Conservation (phyloP, 2,113 vertebrate genomes). For the Sinocyclocheilus rhinocerous region DNA sequence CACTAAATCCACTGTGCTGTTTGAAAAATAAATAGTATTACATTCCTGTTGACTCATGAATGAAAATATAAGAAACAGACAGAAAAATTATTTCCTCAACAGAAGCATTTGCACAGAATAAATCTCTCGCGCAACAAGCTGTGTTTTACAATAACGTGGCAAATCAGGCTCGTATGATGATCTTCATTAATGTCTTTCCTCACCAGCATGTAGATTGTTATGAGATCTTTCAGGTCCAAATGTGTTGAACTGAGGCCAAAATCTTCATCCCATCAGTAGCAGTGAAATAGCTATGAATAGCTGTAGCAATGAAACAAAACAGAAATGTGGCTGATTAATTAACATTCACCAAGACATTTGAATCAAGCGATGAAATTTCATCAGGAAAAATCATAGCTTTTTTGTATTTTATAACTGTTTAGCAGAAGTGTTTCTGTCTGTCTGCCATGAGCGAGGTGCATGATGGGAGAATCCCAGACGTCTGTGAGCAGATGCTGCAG, state of each 20-base stretch:
- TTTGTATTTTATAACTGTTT: not conserved
- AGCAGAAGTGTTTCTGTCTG: not conserved
- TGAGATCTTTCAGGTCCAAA: not conserved
- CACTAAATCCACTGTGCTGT: not conserved
- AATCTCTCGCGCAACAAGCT: not conserved
- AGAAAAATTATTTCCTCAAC: not conserved
- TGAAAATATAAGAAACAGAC: not conserved
- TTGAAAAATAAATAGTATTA: not conserved
- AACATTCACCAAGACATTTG: not conserved
- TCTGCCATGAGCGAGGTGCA: not conserved
- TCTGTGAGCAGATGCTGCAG: conserved; percentile 3
- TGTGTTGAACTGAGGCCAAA: not conserved
- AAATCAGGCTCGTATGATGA: not conserved
- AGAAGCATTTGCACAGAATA: not conserved
- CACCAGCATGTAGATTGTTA: not conserved
- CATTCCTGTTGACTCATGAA: not conserved
- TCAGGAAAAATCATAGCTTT: not conserved
- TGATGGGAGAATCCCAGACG: conserved; percentile 5
- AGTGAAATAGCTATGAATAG: not conserved
- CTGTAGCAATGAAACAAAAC: not conserved
- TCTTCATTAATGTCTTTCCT: not conserved
- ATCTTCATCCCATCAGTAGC: not conserved
- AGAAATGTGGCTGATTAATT: not conserved
- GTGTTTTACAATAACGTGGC: not conserved
- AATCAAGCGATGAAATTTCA: not conserved